These are phyloP conservation scores for Nomada hirtipes DNA, from an alignment of 2,888 invertebrate species.

Conservation along the genomic window DNA sequence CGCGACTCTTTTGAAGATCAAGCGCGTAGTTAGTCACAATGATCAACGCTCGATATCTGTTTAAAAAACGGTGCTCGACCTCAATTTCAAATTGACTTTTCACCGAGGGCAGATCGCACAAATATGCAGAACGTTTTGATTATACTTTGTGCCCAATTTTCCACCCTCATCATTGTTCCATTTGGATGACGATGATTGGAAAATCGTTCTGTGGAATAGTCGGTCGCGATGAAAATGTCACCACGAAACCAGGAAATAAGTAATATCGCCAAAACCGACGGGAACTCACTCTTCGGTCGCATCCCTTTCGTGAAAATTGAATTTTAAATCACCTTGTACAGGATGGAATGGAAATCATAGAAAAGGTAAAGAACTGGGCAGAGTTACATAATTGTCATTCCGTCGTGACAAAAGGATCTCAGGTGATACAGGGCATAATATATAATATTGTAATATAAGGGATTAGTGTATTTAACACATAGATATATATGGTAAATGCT, in stretches of 20 bases:
- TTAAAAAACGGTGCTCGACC: neutral
- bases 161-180: neutral
- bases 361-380: neutral
- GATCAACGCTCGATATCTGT: neutral
- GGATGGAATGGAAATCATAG: neutral
- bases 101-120: neutral
- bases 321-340: neutral
- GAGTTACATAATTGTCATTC: too few species aligned
- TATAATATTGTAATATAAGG: neutral
- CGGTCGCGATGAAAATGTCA: neutral
- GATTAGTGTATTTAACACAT: neutral
- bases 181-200: constrained; percentile 3
- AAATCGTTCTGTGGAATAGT: neutral
- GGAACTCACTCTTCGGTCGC: neutral
- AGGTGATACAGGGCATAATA: neutral
- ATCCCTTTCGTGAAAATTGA: neutral
- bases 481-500: neutral
- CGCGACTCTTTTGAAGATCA: neutral
- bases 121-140: constrained; percentile 1
- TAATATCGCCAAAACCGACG: neutral
- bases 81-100: constrained; percentile 1
- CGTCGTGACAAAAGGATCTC: neutral
- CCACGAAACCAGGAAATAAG: neutral
- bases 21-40: neutral
- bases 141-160: neutral